These are phyloP conservation scores for Aphelenchoides avenae DNA, from an alignment of 1,140 invertebrate genomes.

Conservation along the genomic window DNA sequence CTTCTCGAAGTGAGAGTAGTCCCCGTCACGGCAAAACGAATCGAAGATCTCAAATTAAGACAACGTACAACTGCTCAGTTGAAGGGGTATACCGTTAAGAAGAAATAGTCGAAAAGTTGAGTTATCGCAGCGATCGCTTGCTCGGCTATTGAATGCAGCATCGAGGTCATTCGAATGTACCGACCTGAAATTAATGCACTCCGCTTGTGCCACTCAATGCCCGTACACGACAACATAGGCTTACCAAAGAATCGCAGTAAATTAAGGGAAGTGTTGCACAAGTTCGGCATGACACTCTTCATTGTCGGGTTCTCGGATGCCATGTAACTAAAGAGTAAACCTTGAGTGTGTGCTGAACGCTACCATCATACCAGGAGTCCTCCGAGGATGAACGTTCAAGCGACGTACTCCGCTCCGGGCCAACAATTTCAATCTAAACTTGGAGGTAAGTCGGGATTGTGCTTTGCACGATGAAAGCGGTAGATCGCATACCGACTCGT, in stretches of 20 bases:
- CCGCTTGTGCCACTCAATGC: no score
- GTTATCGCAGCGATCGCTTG: conserved; percentile 84
- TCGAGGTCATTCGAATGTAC: conserved; percentile 82
- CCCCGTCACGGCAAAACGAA: conserved; percentile 17
- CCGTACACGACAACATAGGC: no score
- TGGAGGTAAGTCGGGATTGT: no score
- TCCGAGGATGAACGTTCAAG: conserved; percentile 16
- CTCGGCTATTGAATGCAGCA: conserved; percentile 82
- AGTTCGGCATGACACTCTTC: conserved; percentile 64
- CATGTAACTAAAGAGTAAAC: conserved; percentile 20
- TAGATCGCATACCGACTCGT: no score
- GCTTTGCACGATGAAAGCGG: no score
- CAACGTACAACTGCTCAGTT: no score
- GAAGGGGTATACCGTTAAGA: conserved; percentile 13
- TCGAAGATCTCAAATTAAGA: conserved; percentile 28
- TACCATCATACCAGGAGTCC: conserved; percentile 18
- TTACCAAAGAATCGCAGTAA: conserved; percentile 83
- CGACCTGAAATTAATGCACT: conserved; percentile 38
- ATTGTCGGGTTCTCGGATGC: conserved; percentile 25
- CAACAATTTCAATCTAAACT: conserved; percentile 24
- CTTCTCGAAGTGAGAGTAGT: conserved; percentile 10
- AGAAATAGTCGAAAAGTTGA: conserved; percentile 88
- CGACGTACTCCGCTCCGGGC: neutral
- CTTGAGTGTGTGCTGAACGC: no score
- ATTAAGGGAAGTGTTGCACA: conserved; percentile 88